Percentiles rank a stretch among this genome's conserved stretches.
phyloP scores from a whole-genome alignment of 2,888 invertebrate species.

The Stenolophus ochropezus region DNA sequence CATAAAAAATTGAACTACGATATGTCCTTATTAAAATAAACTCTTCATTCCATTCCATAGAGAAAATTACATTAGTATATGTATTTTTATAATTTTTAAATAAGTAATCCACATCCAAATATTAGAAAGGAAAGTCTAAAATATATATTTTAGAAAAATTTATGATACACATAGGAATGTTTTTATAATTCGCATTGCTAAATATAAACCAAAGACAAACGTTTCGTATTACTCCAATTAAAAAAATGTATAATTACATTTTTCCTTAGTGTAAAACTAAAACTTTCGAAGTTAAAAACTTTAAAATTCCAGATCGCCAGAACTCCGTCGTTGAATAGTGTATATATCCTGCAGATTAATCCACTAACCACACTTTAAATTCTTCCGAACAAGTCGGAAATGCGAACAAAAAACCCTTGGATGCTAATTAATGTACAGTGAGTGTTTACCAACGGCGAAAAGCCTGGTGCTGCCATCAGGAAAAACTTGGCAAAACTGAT shows the following conservation, averaged over 20 bases:
- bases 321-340: constrained; percentile 4
- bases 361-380: constrained; percentile 43
- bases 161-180: too few species aligned
- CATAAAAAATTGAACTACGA: too few species aligned
- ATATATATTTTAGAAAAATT: too few species aligned
- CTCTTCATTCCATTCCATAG: too few species aligned
- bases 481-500: constrained; percentile 54
- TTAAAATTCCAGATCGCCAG: not conserved
- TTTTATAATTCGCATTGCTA: too few species aligned
- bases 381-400: constrained; percentile 8
- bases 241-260: not conserved
- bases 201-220: too few species aligned
- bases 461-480: constrained; percentile 45
- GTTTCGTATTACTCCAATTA: not conserved
- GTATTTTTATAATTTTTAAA: too few species aligned
- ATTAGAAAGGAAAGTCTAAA: too few species aligned
- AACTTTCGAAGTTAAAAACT: not conserved
- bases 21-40: too few species aligned
- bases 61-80: too few species aligned
- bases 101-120: too few species aligned
- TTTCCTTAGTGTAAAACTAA: not conserved
- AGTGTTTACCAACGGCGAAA: constrained; percentile 52
- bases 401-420: constrained; percentile 31
- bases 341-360: constrained; percentile 1
- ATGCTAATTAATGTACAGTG: constrained; percentile 55